Evolutionary conservation across 2,888 invertebrate species (phyloP), one percentile per base, ranked within the genome.

Genomic region (Protonemura montana): DNA sequence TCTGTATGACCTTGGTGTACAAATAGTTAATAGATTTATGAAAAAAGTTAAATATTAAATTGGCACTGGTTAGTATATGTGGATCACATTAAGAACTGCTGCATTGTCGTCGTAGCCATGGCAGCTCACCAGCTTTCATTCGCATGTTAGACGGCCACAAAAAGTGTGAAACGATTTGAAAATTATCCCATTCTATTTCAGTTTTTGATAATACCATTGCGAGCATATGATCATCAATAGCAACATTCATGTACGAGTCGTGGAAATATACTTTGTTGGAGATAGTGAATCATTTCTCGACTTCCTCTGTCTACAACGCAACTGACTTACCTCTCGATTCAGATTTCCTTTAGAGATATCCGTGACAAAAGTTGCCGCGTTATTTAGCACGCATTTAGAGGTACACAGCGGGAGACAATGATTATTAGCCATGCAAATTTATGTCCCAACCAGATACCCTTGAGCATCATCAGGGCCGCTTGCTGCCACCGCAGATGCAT

Each of bases 11-110:
- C 59, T 59, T 59, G 59, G 59, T 59, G 1, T 59, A 21, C 59
- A 59, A 59, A 59, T 59, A 10, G 59, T 59, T 59, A 59, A 59
- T 59, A 59, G 59, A 59, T 59, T 59, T 59, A 59, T 59, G 59
- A 59, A 59, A 59, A 59, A 59, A 59, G 59, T 59, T 59, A 59
- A 59, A 59, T 59, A 13, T 59, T 59, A 59, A 59, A 59, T 59
- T 59, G 59, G 59, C 59, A 21, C 59, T 59, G 59, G 59, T 21
- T 59, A 59, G 35, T 59, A 21, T 59, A 13, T 21, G 59, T 59
- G 21, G 59, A 59, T 21, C 59, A 3, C 59, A 59, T 59, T 16
- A 7, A 59, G 59, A 59, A 10, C 21, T 7, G 16, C 1, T 59
- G 13, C 21, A 59, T 59, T 35, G 35, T 35, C 35, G 35, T 35